Base-by-base conservation (phyloP, 2,797 vertebrate genomes). In the Prunella strophiata region DNA sequence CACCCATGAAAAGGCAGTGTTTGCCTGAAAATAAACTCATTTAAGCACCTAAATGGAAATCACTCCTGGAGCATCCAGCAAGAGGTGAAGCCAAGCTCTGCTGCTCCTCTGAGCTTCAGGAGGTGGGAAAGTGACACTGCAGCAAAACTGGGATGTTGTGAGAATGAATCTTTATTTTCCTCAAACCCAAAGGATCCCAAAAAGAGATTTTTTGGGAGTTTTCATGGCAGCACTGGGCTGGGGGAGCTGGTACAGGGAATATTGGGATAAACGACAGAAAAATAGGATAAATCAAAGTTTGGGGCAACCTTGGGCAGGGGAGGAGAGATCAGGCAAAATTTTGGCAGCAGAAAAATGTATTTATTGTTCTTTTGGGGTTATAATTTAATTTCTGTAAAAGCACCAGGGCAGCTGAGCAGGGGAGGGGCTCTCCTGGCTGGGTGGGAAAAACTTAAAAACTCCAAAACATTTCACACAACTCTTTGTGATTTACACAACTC, bases 181-280 rank as follows among this genome's bases (percentile, higher is more conserved):
- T 34, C 34, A 34, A 34, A 34, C 34, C 34, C 34, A 34, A 34
- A 34, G 34, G 4, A 5, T 47, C 51, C n/a, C 57, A 16, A 59
- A 88, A 72, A 11, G 32, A 62, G 25, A 0, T 0, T 6, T 7
- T 7, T 30, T 19, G n/a, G 62, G 3, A 17, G 32, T 85, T 62
- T 58, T 45, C 21, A 2, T 4, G 40, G 63, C n/a, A 38, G 47
- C 0, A 1, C 10, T 9, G 3, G 32, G 11, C 1, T 9, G 30
- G 54, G 36, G 27, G 18, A 61, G 58, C 43, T 67, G 61, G 51
- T 2, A 2, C 40, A 58, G 1, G 27, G 23, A 71, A 27, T 16
- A 4, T 58, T 61, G 9, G 57, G 34, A 8, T 20, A 57, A 77
- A 26, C 7, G 22, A 84, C 7, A 61, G 30, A 50, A 71, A 38